phyloP scores from a whole-genome alignment of 2,113 vertebrate species.

The Brachypodius melanocephalos region DNA sequence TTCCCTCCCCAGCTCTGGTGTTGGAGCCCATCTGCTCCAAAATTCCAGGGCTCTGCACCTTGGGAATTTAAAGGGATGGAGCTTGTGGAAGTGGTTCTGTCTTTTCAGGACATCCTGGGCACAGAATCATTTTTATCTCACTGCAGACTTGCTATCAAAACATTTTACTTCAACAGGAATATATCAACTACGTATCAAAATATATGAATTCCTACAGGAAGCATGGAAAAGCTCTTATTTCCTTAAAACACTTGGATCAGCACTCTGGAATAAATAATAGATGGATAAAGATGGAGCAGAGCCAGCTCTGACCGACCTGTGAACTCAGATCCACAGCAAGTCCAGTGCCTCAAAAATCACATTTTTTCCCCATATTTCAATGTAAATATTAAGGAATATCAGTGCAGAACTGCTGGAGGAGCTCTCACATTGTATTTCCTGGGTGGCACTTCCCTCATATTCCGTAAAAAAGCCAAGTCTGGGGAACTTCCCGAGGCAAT shows the following conservation, averaged over 20 bases:
- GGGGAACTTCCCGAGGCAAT: neutral
- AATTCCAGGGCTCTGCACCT: neutral
- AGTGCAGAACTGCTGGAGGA: neutral
- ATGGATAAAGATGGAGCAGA: neutral
- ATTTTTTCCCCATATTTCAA: neutral
- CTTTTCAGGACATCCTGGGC: neutral
- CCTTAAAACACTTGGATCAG: fast-evolving
- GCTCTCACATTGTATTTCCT: neutral
- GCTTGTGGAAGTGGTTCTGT: neutral
- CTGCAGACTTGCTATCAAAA: neutral
- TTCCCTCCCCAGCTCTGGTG: neutral
- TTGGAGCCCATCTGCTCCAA: neutral
- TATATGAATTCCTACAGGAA: neutral
- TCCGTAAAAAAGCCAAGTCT: neutral
- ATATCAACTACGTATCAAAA: too few relatives aligned
- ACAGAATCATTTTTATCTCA: neutral
- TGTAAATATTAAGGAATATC: neutral
- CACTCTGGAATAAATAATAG: neutral
- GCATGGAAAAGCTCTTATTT: neutral
- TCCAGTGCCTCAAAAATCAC: neutral
- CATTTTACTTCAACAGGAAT: neutral
- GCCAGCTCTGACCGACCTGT: neutral
- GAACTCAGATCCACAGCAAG: neutral
- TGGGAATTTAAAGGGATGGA: neutral
- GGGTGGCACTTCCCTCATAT: neutral